These are phyloP conservation scores for Siphamia tubifer DNA, from an alignment of 2,113 vertebrate genomes.

Conservation along the genomic window DNA sequence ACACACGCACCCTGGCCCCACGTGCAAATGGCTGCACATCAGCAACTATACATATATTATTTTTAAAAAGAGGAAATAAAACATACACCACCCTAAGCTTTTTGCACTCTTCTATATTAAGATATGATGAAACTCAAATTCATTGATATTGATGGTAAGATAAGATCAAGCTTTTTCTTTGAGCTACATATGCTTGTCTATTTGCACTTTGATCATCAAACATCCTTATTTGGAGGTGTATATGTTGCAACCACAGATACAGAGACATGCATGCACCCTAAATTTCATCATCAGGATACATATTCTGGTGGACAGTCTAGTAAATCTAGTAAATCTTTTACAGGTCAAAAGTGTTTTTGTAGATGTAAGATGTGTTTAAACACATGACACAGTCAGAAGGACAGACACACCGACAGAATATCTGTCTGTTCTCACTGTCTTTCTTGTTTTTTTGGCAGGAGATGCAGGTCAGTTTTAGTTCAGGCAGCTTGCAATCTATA, in stretches of 20 bases:
- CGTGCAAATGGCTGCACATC: background rate
- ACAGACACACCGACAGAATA: background rate
- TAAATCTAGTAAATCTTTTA: no score
- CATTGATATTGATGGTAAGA: background rate
- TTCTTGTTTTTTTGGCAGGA: slow-evolving; percentile 24
- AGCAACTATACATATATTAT: background rate
- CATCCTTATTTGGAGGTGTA: background rate
- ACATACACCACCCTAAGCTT: background rate
- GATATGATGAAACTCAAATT: background rate
- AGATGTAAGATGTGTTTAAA: no score
- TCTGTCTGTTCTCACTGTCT: slow-evolving; percentile 15
- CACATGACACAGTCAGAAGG: background rate
- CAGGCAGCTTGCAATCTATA: slow-evolving; percentile 50
- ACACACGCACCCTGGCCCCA: background rate
- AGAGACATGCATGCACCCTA: no score
- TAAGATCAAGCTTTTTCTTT: background rate
- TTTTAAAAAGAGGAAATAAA: background rate
- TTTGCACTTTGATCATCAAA: background rate
- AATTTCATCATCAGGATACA: no score
- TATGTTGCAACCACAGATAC: background rate
- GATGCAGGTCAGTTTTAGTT: slow-evolving; percentile 10
- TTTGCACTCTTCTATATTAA: background rate
- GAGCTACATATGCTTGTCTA: background rate
- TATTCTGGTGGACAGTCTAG: no score
- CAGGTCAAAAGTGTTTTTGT: no score